A percentile compares a stretch with the other conserved stretches of the same genome.
Conservation (phyloP, 2,888 invertebrate genomes). For the Pandemis corylana region DNA sequence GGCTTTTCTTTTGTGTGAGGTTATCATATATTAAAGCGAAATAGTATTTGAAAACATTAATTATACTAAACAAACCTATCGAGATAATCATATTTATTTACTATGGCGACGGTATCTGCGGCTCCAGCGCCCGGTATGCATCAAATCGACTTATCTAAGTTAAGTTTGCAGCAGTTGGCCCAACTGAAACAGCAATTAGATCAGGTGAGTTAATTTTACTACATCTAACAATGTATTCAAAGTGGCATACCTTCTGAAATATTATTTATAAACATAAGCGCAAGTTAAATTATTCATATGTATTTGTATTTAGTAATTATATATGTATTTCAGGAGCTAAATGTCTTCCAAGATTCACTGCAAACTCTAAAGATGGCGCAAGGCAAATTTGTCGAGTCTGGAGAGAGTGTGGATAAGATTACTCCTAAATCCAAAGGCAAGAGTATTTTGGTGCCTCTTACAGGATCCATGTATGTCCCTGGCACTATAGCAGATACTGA, state of each 20-base stretch:
- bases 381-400: constrained; percentile 94
- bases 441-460: constrained; percentile 96
- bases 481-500: constrained; percentile 93
- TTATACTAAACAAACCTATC: not conserved
- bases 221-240: constrained; percentile 12
- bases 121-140: constrained; percentile 88
- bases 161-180: constrained; percentile 92
- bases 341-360: constrained; percentile 95
- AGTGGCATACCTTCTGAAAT: not conserved
- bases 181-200: constrained; percentile 95
- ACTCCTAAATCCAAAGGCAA: constrained; percentile 91
- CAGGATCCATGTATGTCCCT: constrained; percentile 98
- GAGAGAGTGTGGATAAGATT: constrained; percentile 92
- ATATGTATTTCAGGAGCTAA: constrained; percentile 88
- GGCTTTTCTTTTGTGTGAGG: constrained; percentile 37
- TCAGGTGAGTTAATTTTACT: constrained; percentile 82
- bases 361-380: constrained; percentile 96
- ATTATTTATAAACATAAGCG: not conserved
- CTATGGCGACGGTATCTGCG: constrained; percentile 86
- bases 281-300: not conserved
- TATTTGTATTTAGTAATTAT: constrained; percentile 59
- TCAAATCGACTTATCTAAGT: constrained; percentile 92
- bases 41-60: constrained; percentile 18
- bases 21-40: constrained; percentile 23
- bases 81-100: constrained; percentile 46